Evolutionary conservation across 2,888 invertebrate genomes (phyloP).

Genomic region (Ernsta delagoae): DNA sequence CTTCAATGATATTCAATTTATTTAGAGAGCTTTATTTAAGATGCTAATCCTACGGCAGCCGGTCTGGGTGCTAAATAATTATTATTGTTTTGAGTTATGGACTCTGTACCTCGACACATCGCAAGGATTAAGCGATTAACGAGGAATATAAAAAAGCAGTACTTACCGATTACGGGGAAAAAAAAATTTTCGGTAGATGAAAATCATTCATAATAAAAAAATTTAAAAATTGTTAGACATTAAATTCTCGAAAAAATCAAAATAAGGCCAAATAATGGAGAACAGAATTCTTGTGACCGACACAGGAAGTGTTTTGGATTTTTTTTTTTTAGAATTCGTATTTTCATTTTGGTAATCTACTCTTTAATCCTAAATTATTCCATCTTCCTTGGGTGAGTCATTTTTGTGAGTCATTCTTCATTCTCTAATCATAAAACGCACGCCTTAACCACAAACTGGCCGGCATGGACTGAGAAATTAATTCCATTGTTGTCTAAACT

Average conservation of each 20-base stretch:
- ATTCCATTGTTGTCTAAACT: slow-evolving; percentile 52
- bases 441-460: slow-evolving; percentile 7
- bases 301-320: no score
- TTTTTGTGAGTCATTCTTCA: background rate
- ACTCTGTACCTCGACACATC: background rate
- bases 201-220: no score
- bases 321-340: no score
- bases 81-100: slow-evolving; percentile 16
- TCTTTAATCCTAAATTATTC: no score
- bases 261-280: no score
- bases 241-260: no score
- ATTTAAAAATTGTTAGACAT: no score
- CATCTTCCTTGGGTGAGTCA: no score
- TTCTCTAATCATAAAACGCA: background rate
- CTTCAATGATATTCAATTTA: background rate
- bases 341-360: no score
- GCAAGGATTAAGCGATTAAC: background rate
- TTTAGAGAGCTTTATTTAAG: slow-evolving; percentile 1
- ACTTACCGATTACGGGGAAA: no score
- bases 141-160: background rate
- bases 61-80: slow-evolving; percentile 19
- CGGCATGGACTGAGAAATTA: slow-evolving; percentile 56
- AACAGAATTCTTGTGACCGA: no score
- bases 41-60: slow-evolving; percentile 4
- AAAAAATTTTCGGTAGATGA: no score